Evolutionary conservation across 1,140 invertebrate genomes (phyloP), one percentile per base, ranked within the genome.

Genomic region (Oreohelix idahoensis): DNA sequence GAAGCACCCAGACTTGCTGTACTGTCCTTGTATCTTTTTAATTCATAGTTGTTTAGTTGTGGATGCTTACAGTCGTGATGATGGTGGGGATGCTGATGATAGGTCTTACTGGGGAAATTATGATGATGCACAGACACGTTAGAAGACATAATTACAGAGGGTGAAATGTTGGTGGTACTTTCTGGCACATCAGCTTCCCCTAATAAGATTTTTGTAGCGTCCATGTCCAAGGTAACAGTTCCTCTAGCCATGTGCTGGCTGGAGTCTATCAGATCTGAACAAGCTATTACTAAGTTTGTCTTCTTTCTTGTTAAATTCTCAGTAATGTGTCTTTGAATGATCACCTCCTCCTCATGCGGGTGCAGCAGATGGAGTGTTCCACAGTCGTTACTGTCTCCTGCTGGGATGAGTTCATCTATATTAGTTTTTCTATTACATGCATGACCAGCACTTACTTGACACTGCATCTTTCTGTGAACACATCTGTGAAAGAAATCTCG

Each of bases 71-170:
- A 45, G 26, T 79, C 10, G 36, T 75, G 70, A 23, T 75, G 78
- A 35, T 77, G 79, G 39, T 85, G 76, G 51, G 83, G 71, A 51
- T 85, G 84, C 79, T 86, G 84, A 83, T 51, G 83, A 79, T 38
- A 76, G 71, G 86, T 85, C n/a, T 92, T 93, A 96, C 90, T 96
- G 92, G 93, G 96, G 96, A 85, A 97, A 53, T 92, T 97, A 93
- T 98, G 98, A 90, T 99, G 99, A 91, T 98, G 97, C 89, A 97
- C 98, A 0, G 98, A 97, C 83, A 99, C 97, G 90, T 99, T 98
- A 20, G 84, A 85, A 0, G 79, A 63, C 0, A 58, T 38, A 69
- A 98, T 98, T 91, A 99, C 98, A 20, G 97, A 98, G 0, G 98
- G 97, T 0, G 98, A 98, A 86, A 99, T 98, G 0, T 97, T 98